Percentiles rank a stretch among this genome's conserved stretches.
Evolutionary conservation across 2,888 invertebrate species (phyloP).

Genomic region (Thalpophila matura): DNA sequence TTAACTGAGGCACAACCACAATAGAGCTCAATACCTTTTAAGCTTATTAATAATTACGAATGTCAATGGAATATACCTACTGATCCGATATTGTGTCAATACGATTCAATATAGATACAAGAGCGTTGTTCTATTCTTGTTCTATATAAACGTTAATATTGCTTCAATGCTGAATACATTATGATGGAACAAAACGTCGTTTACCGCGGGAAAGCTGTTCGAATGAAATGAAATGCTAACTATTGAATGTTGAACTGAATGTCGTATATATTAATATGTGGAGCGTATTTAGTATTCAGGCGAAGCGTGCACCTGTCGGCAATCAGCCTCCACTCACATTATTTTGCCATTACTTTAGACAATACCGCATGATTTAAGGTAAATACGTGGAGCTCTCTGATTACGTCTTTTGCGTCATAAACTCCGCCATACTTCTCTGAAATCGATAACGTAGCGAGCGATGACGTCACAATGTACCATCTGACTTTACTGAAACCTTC

Average conservation of each 20-base stretch:
- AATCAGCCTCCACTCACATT: slow-evolving; percentile 79
- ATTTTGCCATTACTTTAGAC: slow-evolving; percentile 80
- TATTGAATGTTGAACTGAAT: slow-evolving; percentile 73
- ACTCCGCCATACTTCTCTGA: slow-evolving; percentile 34
- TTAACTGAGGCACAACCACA: not conserved
- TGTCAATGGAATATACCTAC: slow-evolving; percentile 28
- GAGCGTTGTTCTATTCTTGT: slow-evolving; percentile 29
- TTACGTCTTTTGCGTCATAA: slow-evolving; percentile 62
- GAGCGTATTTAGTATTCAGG: slow-evolving; percentile 77
- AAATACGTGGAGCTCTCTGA: slow-evolving; percentile 69
- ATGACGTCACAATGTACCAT: slow-evolving; percentile 31
- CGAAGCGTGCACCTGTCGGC: slow-evolving; percentile 78
- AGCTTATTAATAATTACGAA: slow-evolving; percentile 39
- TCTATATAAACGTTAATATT: slow-evolving; percentile 43
- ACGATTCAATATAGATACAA: slow-evolving; percentile 10
- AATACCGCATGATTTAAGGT: slow-evolving; percentile 75
- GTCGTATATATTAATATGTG: slow-evolving; percentile 64
- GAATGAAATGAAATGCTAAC: slow-evolving; percentile 70
- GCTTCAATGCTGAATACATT: slow-evolving; percentile 50
- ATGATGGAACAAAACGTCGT: slow-evolving; percentile 52
- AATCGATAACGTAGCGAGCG: slow-evolving; percentile 17
- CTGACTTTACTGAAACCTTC: slow-evolving; percentile 36
- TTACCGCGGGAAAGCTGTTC: slow-evolving; percentile 60
- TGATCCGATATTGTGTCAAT: slow-evolving; percentile 40
- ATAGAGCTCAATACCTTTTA: slow-evolving; percentile 6